These are phyloP conservation scores for Gari tellinella DNA, from an alignment of 2,888 invertebrate genomes.

Conservation along the genomic window DNA sequence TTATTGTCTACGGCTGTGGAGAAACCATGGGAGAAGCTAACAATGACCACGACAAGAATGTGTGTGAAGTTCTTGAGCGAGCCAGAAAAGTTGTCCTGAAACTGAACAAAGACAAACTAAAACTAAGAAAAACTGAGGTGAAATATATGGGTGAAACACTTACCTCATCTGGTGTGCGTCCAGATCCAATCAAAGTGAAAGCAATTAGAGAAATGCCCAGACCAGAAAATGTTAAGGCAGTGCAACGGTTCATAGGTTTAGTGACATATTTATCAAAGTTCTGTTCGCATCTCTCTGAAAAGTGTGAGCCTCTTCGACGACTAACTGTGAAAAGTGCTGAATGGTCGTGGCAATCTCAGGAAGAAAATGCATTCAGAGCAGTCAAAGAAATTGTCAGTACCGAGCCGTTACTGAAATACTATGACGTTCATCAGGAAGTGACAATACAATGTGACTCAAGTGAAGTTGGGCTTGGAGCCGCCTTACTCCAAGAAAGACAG, in stretches of 20 bases:
- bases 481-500: conserved; percentile 53
- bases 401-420: conserved; percentile 38
- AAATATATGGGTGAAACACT: conserved; percentile 53
- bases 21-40: conserved; percentile 40
- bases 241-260: conserved; percentile 45
- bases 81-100: conserved; percentile 37
- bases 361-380: too few species aligned
- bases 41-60: conserved; percentile 50
- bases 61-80: conserved; percentile 38
- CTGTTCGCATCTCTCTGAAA: conserved; percentile 50
- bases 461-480: conserved; percentile 42
- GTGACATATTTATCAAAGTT: conserved; percentile 60
- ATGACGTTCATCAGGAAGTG: conserved; percentile 38
- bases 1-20: conserved; percentile 49
- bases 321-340: conserved; percentile 39
- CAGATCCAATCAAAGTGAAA: conserved; percentile 49
- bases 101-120: conserved; percentile 46
- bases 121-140: conserved; percentile 40
- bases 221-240: conserved; percentile 38
- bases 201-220: conserved; percentile 52
- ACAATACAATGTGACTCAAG: conserved; percentile 47
- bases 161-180: conserved; percentile 40
- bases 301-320: conserved; percentile 52
- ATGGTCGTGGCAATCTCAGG: conserved; percentile 38
- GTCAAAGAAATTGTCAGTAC: conserved; percentile 33